Evolutionary conservation across 2,797 vertebrate species (phyloP), one percentile per base, ranked within the genome.

Genomic region (Euphonia xanthogaster): DNA sequence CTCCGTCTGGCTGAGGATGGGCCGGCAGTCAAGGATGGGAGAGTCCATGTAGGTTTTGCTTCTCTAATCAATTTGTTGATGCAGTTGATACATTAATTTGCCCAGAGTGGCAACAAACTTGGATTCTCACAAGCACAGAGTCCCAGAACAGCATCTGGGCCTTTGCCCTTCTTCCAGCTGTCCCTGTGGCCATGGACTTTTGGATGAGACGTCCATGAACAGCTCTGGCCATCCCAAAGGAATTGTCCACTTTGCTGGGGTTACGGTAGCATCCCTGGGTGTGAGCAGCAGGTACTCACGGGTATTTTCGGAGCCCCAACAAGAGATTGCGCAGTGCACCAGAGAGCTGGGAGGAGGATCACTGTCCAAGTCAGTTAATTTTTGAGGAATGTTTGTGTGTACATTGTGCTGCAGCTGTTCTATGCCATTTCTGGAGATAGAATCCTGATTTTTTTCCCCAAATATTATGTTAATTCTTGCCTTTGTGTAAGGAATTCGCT

Each of bases 1-100:
- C 98, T 99, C 39, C 98, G 99, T 2, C 98, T 99, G 19, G 99
- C 99, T 2, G 99, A 99, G 93, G 99, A 99, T 0, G 99, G 99
- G 9, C 98, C 99, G 0, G 99, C 99, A 20, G 98, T 99, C 40
- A 99, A 98, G 76, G 99, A 99, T 7, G 99, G 99, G 61, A 97
- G 99, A 74, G 99, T 99, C 79, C 99, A 99, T 0, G 99, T 99
- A 96, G 98, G 99, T 98, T 63, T 24, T 27, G 15, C 74, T 60
- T 19, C n/a, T 40, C 78, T 30, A 2, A 33, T 12, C 40, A 2
- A 4, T 55, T 44, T 24, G 20, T 12, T 33, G 28, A 21, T 50
- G 24, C 15, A 6, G 4, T 12, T 24, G 51, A 23, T 28, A 2
- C 1, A 3, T n/a, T 19, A 4, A 5, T 71, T 80, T 25, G 44